Conservation (phyloP, 2,888 invertebrate species). For the Ellobium chinense region DNA sequence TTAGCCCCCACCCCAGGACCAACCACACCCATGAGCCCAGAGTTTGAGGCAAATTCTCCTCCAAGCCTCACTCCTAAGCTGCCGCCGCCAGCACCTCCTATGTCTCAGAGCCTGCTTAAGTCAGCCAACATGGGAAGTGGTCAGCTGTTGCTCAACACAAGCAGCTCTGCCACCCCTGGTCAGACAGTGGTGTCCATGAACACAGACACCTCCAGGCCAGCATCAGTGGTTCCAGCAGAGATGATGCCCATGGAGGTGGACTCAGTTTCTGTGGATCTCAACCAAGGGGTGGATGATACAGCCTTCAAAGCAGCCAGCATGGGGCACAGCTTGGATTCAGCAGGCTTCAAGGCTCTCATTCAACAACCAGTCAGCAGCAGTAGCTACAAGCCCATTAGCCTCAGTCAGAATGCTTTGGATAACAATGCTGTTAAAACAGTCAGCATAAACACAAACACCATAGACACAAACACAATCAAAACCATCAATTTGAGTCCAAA, state of each 20-base stretch:
- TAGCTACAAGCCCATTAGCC: slow-evolving; percentile 26
- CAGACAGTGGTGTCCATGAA: slow-evolving; percentile 58
- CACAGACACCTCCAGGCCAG: slow-evolving; percentile 74
- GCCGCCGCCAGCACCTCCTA: not conserved
- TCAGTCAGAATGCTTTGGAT: slow-evolving; percentile 31
- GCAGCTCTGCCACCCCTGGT: not conserved
- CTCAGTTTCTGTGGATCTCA: slow-evolving; percentile 50
- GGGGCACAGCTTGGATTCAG: slow-evolving; percentile 46
- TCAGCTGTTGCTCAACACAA: slow-evolving; percentile 17
- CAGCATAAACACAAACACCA: slow-evolving; percentile 4
- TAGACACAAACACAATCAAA: slow-evolving; percentile 24
- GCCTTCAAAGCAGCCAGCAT: slow-evolving; percentile 55
- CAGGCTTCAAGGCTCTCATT: slow-evolving; percentile 9
- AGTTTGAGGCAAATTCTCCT: slow-evolving; percentile 68
- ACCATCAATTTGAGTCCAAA: slow-evolving; percentile 35
- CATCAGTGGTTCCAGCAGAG: slow-evolving; percentile 67
- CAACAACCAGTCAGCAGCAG: slow-evolving; percentile 26
- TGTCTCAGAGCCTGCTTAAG: slow-evolving; percentile 16
- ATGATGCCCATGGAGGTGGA: slow-evolving; percentile 76
- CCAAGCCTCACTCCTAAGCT: slow-evolving; percentile 50
- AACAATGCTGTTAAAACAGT: slow-evolving; percentile 5
- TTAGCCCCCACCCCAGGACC: slow-evolving; percentile 30
- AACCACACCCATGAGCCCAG: slow-evolving; percentile 69
- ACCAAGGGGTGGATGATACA: slow-evolving; percentile 52
- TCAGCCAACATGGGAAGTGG: slow-evolving; percentile 2